Percentiles rank a stretch among this genome's conserved stretches.
Evolutionary conservation across 1,140 invertebrate genomes (phyloP).

Genomic region (Stenopsyche tienmushanensis): DNA sequence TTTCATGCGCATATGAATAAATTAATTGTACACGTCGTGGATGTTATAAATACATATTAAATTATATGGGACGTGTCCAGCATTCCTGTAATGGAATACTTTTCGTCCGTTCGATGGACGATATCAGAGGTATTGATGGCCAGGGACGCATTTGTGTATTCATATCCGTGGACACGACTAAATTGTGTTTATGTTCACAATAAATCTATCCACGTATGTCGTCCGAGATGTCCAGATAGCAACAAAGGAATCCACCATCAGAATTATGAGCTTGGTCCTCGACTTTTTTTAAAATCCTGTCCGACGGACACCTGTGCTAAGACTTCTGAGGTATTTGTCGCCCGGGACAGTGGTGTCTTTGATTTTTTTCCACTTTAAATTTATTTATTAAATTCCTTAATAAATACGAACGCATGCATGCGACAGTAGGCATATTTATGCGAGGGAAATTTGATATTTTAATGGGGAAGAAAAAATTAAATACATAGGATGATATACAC

Average conservation of each 20-base stretch:
- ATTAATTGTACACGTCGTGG: no score
- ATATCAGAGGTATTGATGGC: slow-evolving; percentile 5
- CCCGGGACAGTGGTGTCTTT: slow-evolving; percentile 22
- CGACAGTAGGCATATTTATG: no score
- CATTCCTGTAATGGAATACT: slow-evolving; percentile 24
- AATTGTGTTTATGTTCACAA: slow-evolving; percentile 42
- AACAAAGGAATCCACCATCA: slow-evolving; percentile 35
- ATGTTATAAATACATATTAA: no score
- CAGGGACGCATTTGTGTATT: slow-evolving; percentile 16
- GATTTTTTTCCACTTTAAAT: no score
- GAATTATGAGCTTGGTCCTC: slow-evolving; percentile 37
- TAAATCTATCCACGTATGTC: slow-evolving; percentile 41
- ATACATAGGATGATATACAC: no score
- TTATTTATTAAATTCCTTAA: no score
- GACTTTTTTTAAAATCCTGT: slow-evolving; percentile 33
- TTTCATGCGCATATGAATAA: no score
- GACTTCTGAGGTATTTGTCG: slow-evolving; percentile 29
- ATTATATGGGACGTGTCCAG: no score
- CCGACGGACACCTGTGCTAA: slow-evolving; percentile 36
- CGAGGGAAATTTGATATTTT: no score
- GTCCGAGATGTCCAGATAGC: slow-evolving; percentile 40
- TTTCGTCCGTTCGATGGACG: slow-evolving; percentile 7
- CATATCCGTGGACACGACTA: slow-evolving; percentile 33
- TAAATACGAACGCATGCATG: no score
- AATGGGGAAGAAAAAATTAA: no score